These are phyloP conservation scores for Baryphthengus martii DNA, from an alignment of 2,113 vertebrate genomes.

Conservation along the genomic window DNA sequence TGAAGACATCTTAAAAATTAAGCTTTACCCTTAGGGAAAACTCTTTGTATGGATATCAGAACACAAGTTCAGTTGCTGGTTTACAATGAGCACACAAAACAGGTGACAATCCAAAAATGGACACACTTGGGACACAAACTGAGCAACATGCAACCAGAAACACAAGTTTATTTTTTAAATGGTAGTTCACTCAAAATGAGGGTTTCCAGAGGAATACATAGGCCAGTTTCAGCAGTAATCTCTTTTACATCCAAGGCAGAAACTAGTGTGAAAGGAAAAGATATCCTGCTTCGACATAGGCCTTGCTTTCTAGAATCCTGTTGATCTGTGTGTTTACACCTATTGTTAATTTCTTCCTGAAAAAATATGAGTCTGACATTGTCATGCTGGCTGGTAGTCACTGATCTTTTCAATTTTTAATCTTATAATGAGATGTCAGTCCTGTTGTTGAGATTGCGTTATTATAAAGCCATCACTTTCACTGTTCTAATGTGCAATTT, in stretches of 20 bases:
- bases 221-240: neutral
- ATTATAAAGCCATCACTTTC: neutral
- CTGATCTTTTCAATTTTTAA: neutral
- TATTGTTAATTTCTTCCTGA: neutral
- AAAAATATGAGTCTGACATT: neutral
- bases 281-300: neutral
- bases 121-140: neutral
- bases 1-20: neutral
- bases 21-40: neutral
- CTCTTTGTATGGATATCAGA: neutral
- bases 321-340: accelerated
- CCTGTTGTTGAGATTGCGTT: neutral
- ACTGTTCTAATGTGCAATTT: neutral
- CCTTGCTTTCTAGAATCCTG: neutral
- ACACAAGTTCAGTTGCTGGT: neutral
- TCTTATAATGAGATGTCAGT: neutral
- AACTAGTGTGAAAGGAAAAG: neutral
- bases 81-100: neutral
- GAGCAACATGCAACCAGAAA: neutral
- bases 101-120: neutral
- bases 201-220: neutral
- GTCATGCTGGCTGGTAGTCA: neutral
- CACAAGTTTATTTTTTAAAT: neutral
- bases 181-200: neutral
- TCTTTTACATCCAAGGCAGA: neutral